Percentiles rank a stretch among this genome's conserved stretches.
These are phyloP conservation scores for Empidonax traillii DNA, from an alignment of 2,113 vertebrate species.

Conservation along the genomic window DNA sequence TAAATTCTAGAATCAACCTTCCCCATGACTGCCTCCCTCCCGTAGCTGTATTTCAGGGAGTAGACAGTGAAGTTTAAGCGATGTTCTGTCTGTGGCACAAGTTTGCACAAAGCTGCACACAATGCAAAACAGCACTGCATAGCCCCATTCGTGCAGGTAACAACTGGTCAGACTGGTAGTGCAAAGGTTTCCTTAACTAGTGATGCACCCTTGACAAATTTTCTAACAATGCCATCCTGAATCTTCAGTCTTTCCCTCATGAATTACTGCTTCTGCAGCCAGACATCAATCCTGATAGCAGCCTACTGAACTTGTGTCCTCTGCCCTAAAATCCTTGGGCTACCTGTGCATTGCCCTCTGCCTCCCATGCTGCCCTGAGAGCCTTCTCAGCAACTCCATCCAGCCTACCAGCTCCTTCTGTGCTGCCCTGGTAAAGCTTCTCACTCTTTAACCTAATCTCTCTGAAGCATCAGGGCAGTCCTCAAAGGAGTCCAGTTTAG, in stretches of 20 bases:
- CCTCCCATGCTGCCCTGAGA: neutral
- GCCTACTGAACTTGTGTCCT: neutral
- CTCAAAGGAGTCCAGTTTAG: neutral
- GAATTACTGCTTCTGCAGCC: neutral
- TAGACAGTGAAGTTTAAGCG: neutral
- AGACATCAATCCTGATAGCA: neutral
- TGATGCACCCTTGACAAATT: neutral
- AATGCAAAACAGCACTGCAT: neutral
- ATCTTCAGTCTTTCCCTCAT: neutral
- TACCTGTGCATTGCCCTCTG: neutral
- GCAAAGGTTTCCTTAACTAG: neutral
- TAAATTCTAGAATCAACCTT: neutral
- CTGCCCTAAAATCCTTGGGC: neutral
- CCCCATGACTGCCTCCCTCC: neutral
- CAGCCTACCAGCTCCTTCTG: neutral
- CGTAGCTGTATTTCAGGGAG: neutral
- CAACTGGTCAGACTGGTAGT: rapidly evolving
- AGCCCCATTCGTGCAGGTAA: neutral
- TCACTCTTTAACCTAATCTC: neutral
- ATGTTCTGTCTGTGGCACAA: neutral
- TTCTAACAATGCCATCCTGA: neutral
- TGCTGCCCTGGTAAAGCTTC: neutral
- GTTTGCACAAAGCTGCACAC: neutral
- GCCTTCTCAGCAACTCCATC: neutral
- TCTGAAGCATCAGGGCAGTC: neutral